Evolutionary conservation across 1,140 invertebrate genomes (phyloP).

Genomic region (Pseudoatta argentina): DNA sequence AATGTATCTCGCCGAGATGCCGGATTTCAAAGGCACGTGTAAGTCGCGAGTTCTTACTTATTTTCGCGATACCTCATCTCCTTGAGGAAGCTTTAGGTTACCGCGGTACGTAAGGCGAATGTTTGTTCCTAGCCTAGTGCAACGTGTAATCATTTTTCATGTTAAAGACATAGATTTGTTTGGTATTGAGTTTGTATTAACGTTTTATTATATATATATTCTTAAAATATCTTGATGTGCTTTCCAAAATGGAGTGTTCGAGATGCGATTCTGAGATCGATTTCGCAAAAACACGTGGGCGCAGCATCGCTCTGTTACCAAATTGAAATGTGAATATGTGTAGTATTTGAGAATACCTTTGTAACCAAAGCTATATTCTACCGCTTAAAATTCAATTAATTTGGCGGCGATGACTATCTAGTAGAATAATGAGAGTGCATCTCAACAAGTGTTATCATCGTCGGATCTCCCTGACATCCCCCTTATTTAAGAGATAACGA

Average conservation of each 20-base stretch:
- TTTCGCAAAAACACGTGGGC: neutral
- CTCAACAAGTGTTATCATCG: conserved; percentile 76
- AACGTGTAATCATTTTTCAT: conserved; percentile 12
- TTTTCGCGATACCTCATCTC: conserved; percentile 35
- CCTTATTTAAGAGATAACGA: conserved; percentile 78
- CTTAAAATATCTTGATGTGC: neutral
- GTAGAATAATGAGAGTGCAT: conserved; percentile 76
- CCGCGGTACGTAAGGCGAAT: neutral
- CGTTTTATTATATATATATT: conserved; percentile 5
- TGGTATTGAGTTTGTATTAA: neutral
- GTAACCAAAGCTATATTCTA: conserved; percentile 11
- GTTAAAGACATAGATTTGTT: neutral
- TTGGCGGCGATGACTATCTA: conserved; percentile 71
- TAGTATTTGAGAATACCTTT: neutral
- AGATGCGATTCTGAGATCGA: neutral
- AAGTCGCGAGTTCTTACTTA: conserved; percentile 5
- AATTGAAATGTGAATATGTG: neutral
- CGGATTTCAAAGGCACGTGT: conserved; percentile 32
- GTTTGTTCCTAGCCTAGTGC: neutral
- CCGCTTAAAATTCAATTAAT: conserved; percentile 78
- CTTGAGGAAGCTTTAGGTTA: neutral
- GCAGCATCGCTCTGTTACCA: neutral
- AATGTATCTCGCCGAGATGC: conserved; percentile 37
- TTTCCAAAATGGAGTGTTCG: neutral
- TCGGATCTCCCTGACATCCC: conserved; percentile 65